These are phyloP conservation scores for Drosophila subsilvestris DNA, from an alignment of 2,888 invertebrate genomes.

Conservation along the genomic window DNA sequence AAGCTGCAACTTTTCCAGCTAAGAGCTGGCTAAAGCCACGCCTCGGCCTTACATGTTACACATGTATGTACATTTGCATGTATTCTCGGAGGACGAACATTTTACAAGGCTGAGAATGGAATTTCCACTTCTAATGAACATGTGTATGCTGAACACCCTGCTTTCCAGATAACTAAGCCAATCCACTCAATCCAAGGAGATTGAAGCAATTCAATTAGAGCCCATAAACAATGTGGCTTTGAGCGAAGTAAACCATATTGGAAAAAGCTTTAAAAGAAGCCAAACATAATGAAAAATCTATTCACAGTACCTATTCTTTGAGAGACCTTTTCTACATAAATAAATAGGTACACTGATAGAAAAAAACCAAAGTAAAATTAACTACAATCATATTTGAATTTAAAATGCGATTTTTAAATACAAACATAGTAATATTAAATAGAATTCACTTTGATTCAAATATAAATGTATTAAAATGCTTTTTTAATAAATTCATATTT, in stretches of 20 bases:
- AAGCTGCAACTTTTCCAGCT: conserved; percentile 21
- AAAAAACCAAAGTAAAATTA: too few relatives aligned
- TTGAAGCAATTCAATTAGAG: conserved; percentile 23
- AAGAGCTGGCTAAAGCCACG: conserved; percentile 15
- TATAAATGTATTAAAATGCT: too few relatives aligned
- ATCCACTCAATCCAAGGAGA: conserved; percentile 7
- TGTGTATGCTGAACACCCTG: conserved; percentile 4
- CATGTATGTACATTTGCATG: neutral
- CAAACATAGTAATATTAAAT: too few relatives aligned
- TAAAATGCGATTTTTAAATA: too few relatives aligned
- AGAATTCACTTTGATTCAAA: too few relatives aligned
- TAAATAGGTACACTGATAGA: neutral
- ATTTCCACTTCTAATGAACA: conserved; percentile 30
- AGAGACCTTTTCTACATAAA: neutral
- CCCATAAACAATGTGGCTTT: conserved; percentile 6
- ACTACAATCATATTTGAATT: too few relatives aligned
- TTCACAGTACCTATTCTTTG: neutral
- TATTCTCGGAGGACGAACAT: neutral
- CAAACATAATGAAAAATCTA: neutral
- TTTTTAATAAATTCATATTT: too few relatives aligned
- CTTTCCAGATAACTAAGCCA: conserved; percentile 9
- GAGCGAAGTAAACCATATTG: neutral
- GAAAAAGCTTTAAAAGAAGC: neutral
- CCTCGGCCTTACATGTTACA: neutral
- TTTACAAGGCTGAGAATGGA: conserved; percentile 16